Evolutionary conservation across 2,113 vertebrate species (phyloP).

Genomic region (Pelodiscus sinensis): DNA sequence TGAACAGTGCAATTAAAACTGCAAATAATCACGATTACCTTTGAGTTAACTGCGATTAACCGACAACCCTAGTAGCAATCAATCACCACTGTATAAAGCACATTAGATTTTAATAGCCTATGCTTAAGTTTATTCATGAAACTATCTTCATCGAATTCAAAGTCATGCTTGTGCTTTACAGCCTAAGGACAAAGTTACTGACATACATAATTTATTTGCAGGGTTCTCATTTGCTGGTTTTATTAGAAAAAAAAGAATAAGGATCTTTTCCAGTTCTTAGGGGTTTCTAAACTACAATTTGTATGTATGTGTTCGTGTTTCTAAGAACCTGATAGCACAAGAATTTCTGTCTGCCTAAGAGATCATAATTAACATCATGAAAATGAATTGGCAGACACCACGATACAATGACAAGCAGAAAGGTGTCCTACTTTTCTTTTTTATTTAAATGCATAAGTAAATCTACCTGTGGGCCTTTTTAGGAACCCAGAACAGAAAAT

Average conservation of each 20-base stretch:
- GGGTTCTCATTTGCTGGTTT: neutral
- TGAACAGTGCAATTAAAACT: no score
- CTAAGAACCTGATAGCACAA: neutral
- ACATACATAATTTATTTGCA: neutral
- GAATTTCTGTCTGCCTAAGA: neutral
- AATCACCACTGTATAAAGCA: neutral
- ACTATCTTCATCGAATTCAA: neutral
- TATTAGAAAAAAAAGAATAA: neutral
- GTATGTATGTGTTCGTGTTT: no score
- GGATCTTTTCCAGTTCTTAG: neutral
- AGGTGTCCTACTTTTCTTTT: neutral
- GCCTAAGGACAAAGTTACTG: neutral
- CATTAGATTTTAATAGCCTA: neutral
- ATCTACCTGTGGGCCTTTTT: neutral
- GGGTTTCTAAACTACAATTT: neutral
- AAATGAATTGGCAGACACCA: neutral
- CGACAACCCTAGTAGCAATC: neutral
- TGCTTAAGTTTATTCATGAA: neutral
- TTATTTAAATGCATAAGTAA: neutral
- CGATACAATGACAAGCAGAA: neutral
- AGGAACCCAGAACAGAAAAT: neutral
- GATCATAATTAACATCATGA: neutral
- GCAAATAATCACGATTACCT: no score
- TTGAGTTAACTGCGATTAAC: no score
- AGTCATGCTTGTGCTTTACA: neutral